Percentiles rank a stretch among this genome's conserved stretches.
These are phyloP conservation scores for Proisotoma minuta DNA, from an alignment of 2,888 invertebrate species.

Conservation along the genomic window DNA sequence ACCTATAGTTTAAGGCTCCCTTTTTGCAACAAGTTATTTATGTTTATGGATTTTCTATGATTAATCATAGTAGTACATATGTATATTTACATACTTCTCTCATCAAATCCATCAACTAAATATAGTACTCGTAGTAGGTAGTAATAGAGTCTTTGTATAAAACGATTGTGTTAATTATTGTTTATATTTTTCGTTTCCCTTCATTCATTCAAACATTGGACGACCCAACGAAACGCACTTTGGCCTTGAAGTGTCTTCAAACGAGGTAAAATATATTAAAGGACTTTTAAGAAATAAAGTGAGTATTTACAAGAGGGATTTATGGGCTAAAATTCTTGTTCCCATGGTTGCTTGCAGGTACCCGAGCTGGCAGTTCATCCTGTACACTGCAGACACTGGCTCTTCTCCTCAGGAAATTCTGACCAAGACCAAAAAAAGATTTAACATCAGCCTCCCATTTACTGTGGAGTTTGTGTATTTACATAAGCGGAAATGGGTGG, in stretches of 20 bases:
- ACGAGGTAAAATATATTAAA: slow-evolving; percentile 47
- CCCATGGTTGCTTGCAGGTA: slow-evolving; percentile 56
- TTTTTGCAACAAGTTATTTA: too few species aligned
- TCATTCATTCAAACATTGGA: too few species aligned
- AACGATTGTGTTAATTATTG: too few species aligned
- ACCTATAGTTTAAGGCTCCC: too few species aligned
- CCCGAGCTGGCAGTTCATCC: slow-evolving; percentile 67
- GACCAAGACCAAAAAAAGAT: slow-evolving; percentile 66
- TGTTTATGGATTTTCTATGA: too few species aligned
- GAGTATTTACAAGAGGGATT: background rate
- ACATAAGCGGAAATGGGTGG: slow-evolving; percentile 68
- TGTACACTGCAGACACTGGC: slow-evolving; percentile 90
- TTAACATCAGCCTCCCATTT: slow-evolving; percentile 65
- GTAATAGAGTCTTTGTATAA: too few species aligned
- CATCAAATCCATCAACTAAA: too few species aligned
- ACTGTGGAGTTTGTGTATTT: slow-evolving; percentile 76
- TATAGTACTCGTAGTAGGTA: too few species aligned
- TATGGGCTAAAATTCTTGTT: background rate
- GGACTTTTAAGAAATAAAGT: slow-evolving; percentile 11
- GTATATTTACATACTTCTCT: too few species aligned
- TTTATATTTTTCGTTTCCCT: too few species aligned
- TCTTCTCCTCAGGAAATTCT: slow-evolving; percentile 72
- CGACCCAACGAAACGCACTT: too few species aligned
- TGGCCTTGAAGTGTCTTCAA: slow-evolving; percentile 78
- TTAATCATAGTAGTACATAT: too few species aligned